Base-by-base conservation (phyloP, 2,888 invertebrate species). In the Drosophila birchii region DNA sequence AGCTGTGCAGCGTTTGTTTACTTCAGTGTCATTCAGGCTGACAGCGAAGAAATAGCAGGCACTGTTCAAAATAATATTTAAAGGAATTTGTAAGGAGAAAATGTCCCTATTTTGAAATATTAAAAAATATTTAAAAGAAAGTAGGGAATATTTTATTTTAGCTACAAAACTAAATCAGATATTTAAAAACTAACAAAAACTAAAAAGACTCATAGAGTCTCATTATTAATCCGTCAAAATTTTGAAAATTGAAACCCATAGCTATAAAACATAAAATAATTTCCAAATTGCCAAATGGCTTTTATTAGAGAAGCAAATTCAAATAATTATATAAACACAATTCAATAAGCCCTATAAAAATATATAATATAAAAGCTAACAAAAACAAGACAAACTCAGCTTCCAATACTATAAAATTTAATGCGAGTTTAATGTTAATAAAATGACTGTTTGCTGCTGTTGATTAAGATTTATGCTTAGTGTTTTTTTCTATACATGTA, bases 1-100 rank as follows among this genome's bases (percentile, higher is more conserved):
- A 44, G 64, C 51, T 54, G 51, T 20, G 71, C 69, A 76, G 77
- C 83, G 81, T 86, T 84, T 83, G 81, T 81, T 86, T 86, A 79
- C 80, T 83, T 80, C 81, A 82, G 57, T 78, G 76, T 74, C 78
- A 72, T 55, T 66, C 62, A 43, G 45, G n/a, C 45, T 60, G 61
- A 56, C 73, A 56, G 70, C 58, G 7, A 26, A 43, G 47, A 47
- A 59, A 60, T 43, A 54, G 43, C 14, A n/a, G 34, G 36, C 26
- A 64, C 49, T 43, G 43, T 3, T 20, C 2, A 51, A 51, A 51
- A 34, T 49, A 49, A 14, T 34, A 20, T 8, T 18, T 7, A 18
- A 3, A 8, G 12, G 3, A 11, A 32, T 47, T 32, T n/a, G 23
- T 32, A 23, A 3, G 12, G 2, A 20, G 3, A 20, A 5, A 51